These are phyloP conservation scores for Drymodes brunneopygia DNA, from an alignment of 2,113 vertebrate genomes.

Conservation along the genomic window DNA sequence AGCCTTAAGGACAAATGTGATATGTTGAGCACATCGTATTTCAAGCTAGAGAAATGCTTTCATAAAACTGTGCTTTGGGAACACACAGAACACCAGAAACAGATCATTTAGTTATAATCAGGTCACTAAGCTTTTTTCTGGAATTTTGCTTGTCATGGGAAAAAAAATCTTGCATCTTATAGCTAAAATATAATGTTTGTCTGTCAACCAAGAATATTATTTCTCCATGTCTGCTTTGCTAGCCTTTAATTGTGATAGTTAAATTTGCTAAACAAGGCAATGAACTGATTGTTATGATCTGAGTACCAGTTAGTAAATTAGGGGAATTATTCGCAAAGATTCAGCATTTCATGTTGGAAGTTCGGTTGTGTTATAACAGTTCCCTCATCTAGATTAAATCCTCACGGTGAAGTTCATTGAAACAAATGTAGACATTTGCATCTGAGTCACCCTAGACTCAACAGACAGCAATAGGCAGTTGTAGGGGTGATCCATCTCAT, in stretches of 20 bases:
- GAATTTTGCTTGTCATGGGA: background rate
- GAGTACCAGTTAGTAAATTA: background rate
- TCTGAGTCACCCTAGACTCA: background rate
- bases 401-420: background rate
- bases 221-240: background rate
- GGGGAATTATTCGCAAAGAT: background rate
- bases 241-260: background rate
- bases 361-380: background rate
- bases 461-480: background rate
- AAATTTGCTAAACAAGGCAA: background rate
- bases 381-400: background rate
- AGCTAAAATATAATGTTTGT: background rate
- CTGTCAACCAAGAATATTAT: background rate
- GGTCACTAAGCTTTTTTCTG: background rate
- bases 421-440: background rate
- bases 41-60: background rate
- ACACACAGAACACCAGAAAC: background rate
- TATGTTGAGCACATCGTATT: background rate
- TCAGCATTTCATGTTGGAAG: background rate
- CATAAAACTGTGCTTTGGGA: background rate
- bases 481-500: background rate
- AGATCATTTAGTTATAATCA: background rate
- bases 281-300: background rate
- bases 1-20: conserved; percentile 15
- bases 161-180: background rate